Evolutionary conservation across 35 echinoderm and acorn worm species (phyloP).

Genomic region (Apostichopus parvimensis): DNA sequence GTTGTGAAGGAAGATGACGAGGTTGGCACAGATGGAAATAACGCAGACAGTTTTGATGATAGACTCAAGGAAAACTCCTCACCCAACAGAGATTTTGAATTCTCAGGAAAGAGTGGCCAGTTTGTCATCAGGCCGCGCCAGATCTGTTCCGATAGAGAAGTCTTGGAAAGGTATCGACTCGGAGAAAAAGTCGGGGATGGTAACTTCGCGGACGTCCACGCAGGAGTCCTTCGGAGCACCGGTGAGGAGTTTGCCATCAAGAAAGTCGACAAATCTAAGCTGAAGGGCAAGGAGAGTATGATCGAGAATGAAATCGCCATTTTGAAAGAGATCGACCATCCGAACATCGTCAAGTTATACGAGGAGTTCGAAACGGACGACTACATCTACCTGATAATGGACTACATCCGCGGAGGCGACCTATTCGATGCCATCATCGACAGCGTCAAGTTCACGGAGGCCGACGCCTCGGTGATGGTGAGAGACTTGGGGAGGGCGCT

Average conservation of each 20-base stretch:
- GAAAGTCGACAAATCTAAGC: conserved; percentile 89
- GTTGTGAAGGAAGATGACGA: background rate
- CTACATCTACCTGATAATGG: conserved; percentile 96
- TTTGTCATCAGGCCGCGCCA: conserved; percentile 43
- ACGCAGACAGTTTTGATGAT: background rate
- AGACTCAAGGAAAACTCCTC: background rate
- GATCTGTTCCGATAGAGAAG: conserved; percentile 68
- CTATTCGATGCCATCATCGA: conserved; percentile 99
- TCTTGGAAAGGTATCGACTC: conserved; percentile 78
- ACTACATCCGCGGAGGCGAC: conserved; percentile 89
- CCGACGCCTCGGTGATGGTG: conserved; percentile 89
- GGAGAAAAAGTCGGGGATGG: conserved; percentile 96
- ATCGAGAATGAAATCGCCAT: conserved; percentile 98
- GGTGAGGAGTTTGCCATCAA: conserved; percentile 92
- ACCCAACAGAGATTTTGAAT: conserved; percentile 41
- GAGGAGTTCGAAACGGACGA: conserved; percentile 92
- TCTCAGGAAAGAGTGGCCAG: conserved; percentile 43
- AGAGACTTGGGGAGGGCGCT: conserved; percentile 84
- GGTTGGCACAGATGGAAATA: background rate
- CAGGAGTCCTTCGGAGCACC: conserved; percentile 61
- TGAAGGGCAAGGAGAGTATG: conserved; percentile 95
- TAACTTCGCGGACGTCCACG: conserved; percentile 93
- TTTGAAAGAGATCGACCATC: conserved; percentile 86
- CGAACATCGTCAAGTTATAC: conserved; percentile 90
- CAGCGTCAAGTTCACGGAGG: conserved; percentile 98